Base-by-base conservation (phyloP, 1,140 invertebrate genomes). In the Drosophila teissieri region DNA sequence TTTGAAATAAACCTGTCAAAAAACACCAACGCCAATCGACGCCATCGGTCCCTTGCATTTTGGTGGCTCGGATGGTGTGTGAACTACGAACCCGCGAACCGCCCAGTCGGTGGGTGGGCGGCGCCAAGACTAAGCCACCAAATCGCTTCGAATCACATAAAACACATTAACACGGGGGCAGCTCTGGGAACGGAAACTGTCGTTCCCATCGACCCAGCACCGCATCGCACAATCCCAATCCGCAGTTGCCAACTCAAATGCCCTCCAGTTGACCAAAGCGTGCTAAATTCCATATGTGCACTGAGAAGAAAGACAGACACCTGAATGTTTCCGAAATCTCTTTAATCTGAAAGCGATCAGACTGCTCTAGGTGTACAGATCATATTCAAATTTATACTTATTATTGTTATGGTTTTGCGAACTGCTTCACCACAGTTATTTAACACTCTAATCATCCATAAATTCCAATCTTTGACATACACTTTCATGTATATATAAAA, bases 1-100 rank as follows among this genome's bases (percentile, higher is more conserved):
- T 80, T 88, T 84, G 68, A 90, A 84, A 89, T 89, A 91, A 91
- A 91, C 88, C 88, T 91, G 88, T 91, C 88, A 91, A 91, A 88
- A 39, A 76, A 78, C 82, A 88, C 80, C 83, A 91, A 90, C 88
- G 77, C 82, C 19, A 34, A 72, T 72, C 52, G 67, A 44, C 49
- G 48, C 5, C 1, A 42, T 42, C 42, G n/a, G 64, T 45, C 62
- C 62, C 62, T 27, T 36, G 39, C 34, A 1, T 31, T 8, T 31
- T 31, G 31, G 31, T 31, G 31, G 31, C 31, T 31, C 31, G 8
- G 37, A 39, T 57, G 51, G 53, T 64, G 68, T 85, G 75, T 80
- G 83, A 90, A 90, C 84, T 90, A 91, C 88, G 88, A 91, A 91
- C 88, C 78, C 70, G 69, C 45, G 64, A 69, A 67, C 72, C 84